A percentile compares a stretch with the other conserved stretches of the same genome.
Conservation (phyloP, 2,888 invertebrate genomes). For the Meiosimyza decipiens region DNA sequence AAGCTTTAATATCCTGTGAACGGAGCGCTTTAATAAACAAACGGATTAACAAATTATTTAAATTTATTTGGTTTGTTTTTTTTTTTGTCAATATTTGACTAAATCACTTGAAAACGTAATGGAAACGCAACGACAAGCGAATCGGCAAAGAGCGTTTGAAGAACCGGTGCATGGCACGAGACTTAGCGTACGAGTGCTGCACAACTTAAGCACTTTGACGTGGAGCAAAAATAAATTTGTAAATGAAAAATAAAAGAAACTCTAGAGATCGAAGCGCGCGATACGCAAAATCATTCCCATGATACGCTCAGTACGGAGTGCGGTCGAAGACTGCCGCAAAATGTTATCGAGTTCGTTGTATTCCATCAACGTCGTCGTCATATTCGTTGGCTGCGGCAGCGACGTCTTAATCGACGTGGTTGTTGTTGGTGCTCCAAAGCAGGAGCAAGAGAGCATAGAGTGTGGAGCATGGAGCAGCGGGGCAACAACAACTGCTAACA, state of each 20-base stretch:
- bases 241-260: constrained; percentile 42
- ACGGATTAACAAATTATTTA: too few species aligned
- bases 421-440: constrained; percentile 18
- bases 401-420: constrained; percentile 16
- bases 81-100: too few species aligned
- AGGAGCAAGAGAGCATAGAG: neutral
- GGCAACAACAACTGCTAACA: constrained; percentile 20
- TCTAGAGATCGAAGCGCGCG: constrained; percentile 48
- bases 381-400: constrained; percentile 39
- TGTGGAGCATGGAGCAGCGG: constrained; percentile 4
- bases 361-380: constrained; percentile 57
- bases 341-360: constrained; percentile 67
- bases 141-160: neutral
- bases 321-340: constrained; percentile 68
- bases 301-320: constrained; percentile 68
- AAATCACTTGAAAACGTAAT: neutral
- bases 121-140: too few species aligned
- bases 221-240: neutral
- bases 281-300: constrained; percentile 59
- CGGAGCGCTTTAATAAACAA: neutral
- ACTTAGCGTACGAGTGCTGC: constrained; percentile 16
- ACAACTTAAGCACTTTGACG: neutral
- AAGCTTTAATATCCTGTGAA: constrained; percentile 17
- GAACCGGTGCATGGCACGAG: constrained; percentile 24
- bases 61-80: neutral